Percentiles rank a stretch among this genome's conserved stretches.
These are phyloP conservation scores for Epizoanthus ramosus DNA, from an alignment of 92 coral and sea anemone genomes.

Conservation along the genomic window DNA sequence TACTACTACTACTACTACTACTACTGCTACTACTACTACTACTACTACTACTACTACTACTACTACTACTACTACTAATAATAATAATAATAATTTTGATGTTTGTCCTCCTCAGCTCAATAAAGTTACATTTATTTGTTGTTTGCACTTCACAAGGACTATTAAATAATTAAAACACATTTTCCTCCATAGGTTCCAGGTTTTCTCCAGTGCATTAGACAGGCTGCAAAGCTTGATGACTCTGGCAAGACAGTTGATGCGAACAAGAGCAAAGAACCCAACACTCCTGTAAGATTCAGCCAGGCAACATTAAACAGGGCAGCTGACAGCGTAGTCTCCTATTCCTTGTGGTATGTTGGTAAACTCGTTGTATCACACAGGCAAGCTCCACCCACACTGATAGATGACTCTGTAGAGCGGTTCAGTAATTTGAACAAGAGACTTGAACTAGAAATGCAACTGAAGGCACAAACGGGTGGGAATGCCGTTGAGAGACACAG, in stretches of 20 bases:
- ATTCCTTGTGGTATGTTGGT: slow-evolving; percentile 85
- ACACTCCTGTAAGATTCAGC: slow-evolving; percentile 29
- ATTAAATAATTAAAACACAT: no score
- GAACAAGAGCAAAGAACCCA: slow-evolving; percentile 20
- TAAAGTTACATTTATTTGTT: no score
- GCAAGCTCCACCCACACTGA: slow-evolving; percentile 90
- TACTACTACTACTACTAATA: no score
- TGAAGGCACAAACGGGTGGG: slow-evolving; percentile 47
- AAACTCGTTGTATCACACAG: slow-evolving; percentile 87
- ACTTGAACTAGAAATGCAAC: slow-evolving; percentile 63
- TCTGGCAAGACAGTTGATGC: slow-evolving; percentile 22
- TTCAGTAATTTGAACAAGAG: slow-evolving; percentile 72
- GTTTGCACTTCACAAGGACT: no score
- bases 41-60: no score
- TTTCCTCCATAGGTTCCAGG: slow-evolving; percentile 64
- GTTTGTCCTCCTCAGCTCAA: no score
- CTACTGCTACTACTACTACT: no score
- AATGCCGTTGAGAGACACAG: slow-evolving; percentile 21
- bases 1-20: no score
- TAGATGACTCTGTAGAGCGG: slow-evolving; percentile 84
- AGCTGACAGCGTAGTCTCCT: slow-evolving; percentile 52
- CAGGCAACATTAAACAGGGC: slow-evolving; percentile 19
- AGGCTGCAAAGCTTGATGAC: slow-evolving; percentile 74
- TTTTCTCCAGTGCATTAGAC: slow-evolving; percentile 75
- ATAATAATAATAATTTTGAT: no score